Base-by-base conservation (phyloP, 1,140 invertebrate genomes). In the Trichonephila clavata region DNA sequence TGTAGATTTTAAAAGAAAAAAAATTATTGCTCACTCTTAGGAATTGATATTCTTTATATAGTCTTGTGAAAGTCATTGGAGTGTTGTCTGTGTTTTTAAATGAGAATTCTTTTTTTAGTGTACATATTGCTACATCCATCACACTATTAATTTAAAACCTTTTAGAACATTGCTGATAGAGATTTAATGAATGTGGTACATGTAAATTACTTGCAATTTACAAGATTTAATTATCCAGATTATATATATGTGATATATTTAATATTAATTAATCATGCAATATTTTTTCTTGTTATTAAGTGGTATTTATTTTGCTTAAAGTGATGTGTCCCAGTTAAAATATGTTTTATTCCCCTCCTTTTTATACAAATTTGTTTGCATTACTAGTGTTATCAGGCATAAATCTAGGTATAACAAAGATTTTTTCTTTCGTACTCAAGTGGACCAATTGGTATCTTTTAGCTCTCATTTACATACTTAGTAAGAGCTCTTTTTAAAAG, bases 21-120 rank as follows among this genome's bases (percentile, higher is more conserved):
- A 43, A 65, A 65, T 87, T 63, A 63, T 63, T 87, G 86, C 86
- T 87, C 86, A 87, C 83, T 39, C 50, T 65, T 87, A 87, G 86
- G 21, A 50, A 87, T 87, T 63, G 61, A 86, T 86, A 61, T 21
- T 87, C 71, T 32, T 77, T 77, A 39, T 84, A 60, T 87, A 87
- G 86, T 63, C 60, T 87, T 63, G 59, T 87, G 86, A 39, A 63
- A 87, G 86, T 87, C 63, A 24, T 13, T 87, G 86, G 86, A 87
- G 60, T 87, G 86, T 87, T 87, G 50, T 63, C 20, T 87, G 86
- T 87, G 86, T 61, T 77, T 77, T 77, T 77, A 77, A 77, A 77
- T 8, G 50, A 50, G 50, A 50, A 83, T 83, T 83, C 81, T 20
- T 50, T 83, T n/a, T 83, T 50, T 50, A 83, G 18, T 83, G 81